A percentile compares a stretch with the other conserved stretches of the same genome.
Evolutionary conservation across 2,797 vertebrate genomes (phyloP).

Genomic region (Spinus olivaceus): DNA sequence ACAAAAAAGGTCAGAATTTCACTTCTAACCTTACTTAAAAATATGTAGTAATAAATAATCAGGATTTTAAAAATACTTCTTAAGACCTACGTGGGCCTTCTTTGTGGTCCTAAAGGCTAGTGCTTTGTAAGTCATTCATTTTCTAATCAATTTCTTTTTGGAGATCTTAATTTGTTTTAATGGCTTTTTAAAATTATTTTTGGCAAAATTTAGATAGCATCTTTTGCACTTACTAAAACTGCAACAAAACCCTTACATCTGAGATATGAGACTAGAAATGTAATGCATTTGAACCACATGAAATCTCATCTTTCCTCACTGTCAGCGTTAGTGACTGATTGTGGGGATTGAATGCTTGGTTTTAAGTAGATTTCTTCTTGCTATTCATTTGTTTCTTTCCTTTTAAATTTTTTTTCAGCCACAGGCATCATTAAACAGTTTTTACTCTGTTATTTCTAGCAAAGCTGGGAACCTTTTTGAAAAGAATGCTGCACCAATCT

Average conservation of each 20-base stretch:
- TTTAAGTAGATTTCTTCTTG: neutral
- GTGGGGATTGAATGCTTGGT: neutral
- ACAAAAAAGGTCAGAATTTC: constrained; percentile 5
- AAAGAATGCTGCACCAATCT: constrained; percentile 95
- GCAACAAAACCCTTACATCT: neutral
- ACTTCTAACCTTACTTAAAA: constrained; percentile 9
- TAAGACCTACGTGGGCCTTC: neutral
- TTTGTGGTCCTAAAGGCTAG: neutral
- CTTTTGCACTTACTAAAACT: constrained; percentile 29
- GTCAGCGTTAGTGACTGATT: neutral
- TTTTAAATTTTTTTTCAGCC: neutral
- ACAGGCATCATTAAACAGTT: neutral
- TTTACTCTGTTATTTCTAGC: constrained; percentile 67
- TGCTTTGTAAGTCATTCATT: constrained; percentile 17
- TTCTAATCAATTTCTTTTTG: constrained; percentile 21
- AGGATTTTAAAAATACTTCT: neutral
- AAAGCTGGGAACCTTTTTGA: constrained; percentile 96
- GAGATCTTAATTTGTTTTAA: neutral
- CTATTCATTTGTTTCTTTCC: neutral
- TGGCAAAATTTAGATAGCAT: neutral
- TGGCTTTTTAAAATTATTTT: neutral
- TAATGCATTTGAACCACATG: neutral
- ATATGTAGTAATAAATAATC: constrained; percentile 8
- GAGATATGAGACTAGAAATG: neutral
- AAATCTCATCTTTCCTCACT: neutral